Percentiles rank a stretch among this genome's conserved stretches.
These are phyloP conservation scores for Myrmecophaga tridactyla DNA, from an alignment of 2,113 vertebrate genomes.

Conservation along the genomic window DNA sequence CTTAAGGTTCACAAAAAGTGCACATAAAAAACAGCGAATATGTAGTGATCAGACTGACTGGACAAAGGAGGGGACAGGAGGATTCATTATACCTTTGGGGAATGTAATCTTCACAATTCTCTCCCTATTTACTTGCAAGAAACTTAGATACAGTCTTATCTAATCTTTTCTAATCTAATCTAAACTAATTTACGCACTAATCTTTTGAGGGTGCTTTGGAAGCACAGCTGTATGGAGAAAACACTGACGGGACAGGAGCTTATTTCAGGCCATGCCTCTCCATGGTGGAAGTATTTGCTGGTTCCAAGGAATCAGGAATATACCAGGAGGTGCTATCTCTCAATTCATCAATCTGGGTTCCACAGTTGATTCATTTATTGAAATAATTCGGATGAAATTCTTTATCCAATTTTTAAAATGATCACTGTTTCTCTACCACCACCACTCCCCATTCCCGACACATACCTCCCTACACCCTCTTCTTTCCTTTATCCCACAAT, in stretches of 20 bases:
- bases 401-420: not conserved
- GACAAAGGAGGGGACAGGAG: not conserved
- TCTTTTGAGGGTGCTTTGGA: not conserved
- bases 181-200: too few relatives aligned
- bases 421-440: not conserved
- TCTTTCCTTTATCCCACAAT: not conserved
- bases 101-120: not conserved
- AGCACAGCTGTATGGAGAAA: not conserved
- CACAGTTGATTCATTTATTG: not conserved
- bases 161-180: too few relatives aligned
- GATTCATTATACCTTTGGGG: not conserved
- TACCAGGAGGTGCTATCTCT: not conserved
- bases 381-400: not conserved
- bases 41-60: not conserved
- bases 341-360: not conserved
- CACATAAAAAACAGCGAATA: not conserved
- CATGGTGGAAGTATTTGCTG: not conserved
- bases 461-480: not conserved
- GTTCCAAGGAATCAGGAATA: not conserved
- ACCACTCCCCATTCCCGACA: too few relatives aligned
- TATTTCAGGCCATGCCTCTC: not conserved
- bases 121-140: not conserved
- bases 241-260: not conserved
- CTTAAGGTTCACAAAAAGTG: not conserved
- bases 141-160: too few relatives aligned